These are phyloP conservation scores for Neoniphon sammara DNA, from an alignment of 2,797 vertebrate genomes.

Conservation along the genomic window DNA sequence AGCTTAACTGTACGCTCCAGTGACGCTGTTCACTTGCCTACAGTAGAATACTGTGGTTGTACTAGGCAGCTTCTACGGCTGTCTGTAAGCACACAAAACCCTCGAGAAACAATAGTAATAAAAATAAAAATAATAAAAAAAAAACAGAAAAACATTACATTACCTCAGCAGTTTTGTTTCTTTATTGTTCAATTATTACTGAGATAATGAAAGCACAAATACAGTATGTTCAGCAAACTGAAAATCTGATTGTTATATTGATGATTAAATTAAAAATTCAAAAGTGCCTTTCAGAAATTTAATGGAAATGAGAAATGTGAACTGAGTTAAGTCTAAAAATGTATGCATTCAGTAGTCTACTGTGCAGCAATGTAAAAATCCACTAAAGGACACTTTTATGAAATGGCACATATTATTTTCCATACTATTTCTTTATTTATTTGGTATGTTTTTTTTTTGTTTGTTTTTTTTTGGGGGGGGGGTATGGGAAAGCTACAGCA, in stretches of 20 bases:
- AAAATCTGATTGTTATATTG: not conserved
- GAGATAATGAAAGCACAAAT: not conserved
- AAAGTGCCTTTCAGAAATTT: not conserved
- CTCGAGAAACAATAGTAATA: no score
- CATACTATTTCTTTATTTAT: not conserved
- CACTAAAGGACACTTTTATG: not conserved
- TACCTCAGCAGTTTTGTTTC: not conserved
- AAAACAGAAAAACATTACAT: not conserved
- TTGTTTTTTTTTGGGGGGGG: no score
- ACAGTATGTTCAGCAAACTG: conserved; percentile 5
- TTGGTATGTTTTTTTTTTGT: not conserved
- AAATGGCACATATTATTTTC: not conserved
- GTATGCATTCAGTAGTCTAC: not conserved
- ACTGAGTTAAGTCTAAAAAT: not conserved
- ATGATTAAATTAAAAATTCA: not conserved
- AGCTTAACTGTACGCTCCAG: not conserved
- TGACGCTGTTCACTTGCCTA: not conserved
- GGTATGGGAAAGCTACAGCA: not conserved
- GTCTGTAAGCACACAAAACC: no score
- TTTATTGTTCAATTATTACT: not conserved
- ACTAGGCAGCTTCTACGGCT: no score
- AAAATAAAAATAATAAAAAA: no score
- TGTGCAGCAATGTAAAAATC: conserved; percentile 7
- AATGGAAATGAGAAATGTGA: not conserved
- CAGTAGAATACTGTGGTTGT: not conserved